A percentile compares a stretch with the other conserved stretches of the same genome.
Evolutionary conservation across 2,113 vertebrate genomes (phyloP).

Genomic region (Bucco capensis): DNA sequence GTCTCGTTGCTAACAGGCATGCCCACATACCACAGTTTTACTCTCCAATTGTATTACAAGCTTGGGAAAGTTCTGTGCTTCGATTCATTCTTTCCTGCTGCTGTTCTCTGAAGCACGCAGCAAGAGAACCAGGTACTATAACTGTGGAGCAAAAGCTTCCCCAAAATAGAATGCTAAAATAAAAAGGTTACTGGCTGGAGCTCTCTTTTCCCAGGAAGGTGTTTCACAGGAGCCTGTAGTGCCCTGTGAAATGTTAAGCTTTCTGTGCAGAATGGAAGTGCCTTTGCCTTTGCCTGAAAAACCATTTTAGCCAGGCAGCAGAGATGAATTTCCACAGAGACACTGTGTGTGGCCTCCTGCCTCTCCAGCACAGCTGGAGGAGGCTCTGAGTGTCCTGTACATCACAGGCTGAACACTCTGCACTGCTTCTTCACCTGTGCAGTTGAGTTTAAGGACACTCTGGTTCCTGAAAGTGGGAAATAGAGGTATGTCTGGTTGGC

Average conservation of each 20-base stretch:
- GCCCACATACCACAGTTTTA: background rate
- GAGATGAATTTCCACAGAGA: background rate
- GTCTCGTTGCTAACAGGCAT: background rate
- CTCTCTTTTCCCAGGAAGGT: background rate
- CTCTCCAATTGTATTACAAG: background rate
- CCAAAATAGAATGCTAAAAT: background rate
- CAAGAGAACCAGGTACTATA: background rate
- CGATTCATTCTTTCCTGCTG: background rate
- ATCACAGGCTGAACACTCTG: background rate
- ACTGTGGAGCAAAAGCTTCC: background rate
- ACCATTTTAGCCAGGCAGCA: background rate
- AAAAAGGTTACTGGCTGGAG: background rate
- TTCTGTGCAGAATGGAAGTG: background rate
- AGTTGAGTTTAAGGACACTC: background rate
- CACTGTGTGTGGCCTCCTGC: background rate
- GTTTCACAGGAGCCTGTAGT: background rate
- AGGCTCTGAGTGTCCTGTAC: background rate
- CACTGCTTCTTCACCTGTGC: fast-evolving
- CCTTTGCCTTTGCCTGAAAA: too few species aligned
- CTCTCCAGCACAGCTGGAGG: background rate
- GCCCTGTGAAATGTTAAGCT: background rate
- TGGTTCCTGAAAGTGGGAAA: background rate
- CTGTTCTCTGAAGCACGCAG: background rate
- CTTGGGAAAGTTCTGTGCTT: background rate
- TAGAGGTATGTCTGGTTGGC: background rate